These are phyloP conservation scores for Oryzias sinensis DNA, from an alignment of 2,797 vertebrate species.

Conservation along the genomic window DNA sequence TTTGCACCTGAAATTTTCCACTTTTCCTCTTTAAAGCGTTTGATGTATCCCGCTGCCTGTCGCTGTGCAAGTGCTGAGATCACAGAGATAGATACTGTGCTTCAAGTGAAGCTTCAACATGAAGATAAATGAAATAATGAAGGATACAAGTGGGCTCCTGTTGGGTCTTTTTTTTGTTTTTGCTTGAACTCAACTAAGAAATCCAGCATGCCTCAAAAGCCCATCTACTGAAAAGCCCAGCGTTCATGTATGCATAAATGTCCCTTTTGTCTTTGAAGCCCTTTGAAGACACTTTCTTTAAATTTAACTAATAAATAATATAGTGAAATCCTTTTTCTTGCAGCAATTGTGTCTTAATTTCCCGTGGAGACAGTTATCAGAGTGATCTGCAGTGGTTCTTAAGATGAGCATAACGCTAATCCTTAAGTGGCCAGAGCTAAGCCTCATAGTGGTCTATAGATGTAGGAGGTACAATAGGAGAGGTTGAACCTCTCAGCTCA, in stretches of 20 bases:
- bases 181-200: constrained; percentile 6
- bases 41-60: constrained; percentile 53
- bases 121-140: constrained; percentile 53
- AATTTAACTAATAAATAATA: no score
- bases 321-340: constrained; percentile 2
- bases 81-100: constrained; percentile 53
- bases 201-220: constrained; percentile 19
- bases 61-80: constrained; percentile 55
- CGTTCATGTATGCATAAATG: constrained; percentile 5
- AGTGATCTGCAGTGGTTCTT: constrained; percentile 59
- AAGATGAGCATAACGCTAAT: constrained; percentile 49
- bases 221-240: constrained; percentile 10
- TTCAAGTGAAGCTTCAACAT: constrained; percentile 46
- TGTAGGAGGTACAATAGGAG: constrained; percentile 61
- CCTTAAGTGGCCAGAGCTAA: constrained; percentile 54
- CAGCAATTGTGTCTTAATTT: constrained; percentile 11
- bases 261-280: constrained; percentile 24
- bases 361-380: constrained; percentile 57
- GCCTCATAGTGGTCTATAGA: constrained; percentile 61
- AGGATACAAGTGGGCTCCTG: constrained; percentile 37
- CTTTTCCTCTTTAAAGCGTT: constrained; percentile 48
- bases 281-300: constrained; percentile 19
- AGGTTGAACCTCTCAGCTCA: constrained; percentile 52
- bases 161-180: constrained; percentile 30
- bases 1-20: constrained; percentile 64